Evolutionary conservation across 2,888 invertebrate genomes (phyloP), one percentile per base, ranked within the genome.

Genomic region (Yponomeuta malinellus): DNA sequence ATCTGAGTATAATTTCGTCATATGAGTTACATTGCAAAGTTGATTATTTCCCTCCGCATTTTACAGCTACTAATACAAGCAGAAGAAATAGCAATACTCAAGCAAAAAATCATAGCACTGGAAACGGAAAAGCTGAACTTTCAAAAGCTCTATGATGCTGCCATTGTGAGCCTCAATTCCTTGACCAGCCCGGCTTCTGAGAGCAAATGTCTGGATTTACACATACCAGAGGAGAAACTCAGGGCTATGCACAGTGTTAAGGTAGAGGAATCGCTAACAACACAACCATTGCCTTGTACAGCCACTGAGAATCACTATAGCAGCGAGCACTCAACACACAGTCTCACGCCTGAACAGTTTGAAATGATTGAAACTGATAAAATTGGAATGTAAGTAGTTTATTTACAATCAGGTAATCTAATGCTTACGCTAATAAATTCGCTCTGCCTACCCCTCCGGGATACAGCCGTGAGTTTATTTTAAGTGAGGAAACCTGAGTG

Each of bases 321-420:
- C 15, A 93, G 93, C 78, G 87, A 86, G 0, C 81, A 90, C 72
- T 93, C 93, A 0, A 93, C 92, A 0, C 90, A 93, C 70, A 93
- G 94, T 77, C 93, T 89, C 1, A 94, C 94, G 0, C 94, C 94
- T 0, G 94, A 94, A 75, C 93, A 93, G 78, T 94, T 94, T 83
- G 94, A 94, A 83, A 93, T 94, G 77, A 94, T 94, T 74, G 94
- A 93, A 70, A 93, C 85, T 76, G 92, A 92, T 71, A 93, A 90
- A 74, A 90, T 87, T 78, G 82, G 80, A 70, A 80, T 82, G 92
- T 91, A 76, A 86, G 88, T 86, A 71, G 6, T 70, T 9, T 48
- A 52, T 1, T 48, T 71, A 66, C 59, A 59, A 70, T 71, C 43
- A 43, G 43, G 9, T 8, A 8, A 8, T 43, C 6, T 43, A 43